Evolutionary conservation across 1,140 invertebrate genomes (phyloP), one percentile per base, ranked within the genome.

Genomic region (Tigriopus japonicus): DNA sequence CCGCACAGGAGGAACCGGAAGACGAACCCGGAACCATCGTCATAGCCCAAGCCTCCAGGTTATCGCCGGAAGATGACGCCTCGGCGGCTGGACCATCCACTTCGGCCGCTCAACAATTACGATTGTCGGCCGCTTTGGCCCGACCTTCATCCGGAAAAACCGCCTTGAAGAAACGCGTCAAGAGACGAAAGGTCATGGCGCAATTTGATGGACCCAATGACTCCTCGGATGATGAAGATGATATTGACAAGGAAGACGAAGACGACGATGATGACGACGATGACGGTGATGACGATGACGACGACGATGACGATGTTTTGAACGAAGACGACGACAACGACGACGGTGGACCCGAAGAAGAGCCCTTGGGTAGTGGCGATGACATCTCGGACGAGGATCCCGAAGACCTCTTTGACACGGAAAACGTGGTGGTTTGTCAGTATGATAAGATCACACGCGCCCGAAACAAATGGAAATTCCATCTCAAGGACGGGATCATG

Each of bases 401-500:
- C 0, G 78, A 81, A 63, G 92, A 94, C 76, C 67, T 97, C 68
- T 97, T 96, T 75, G 93, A 97, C 68, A 93, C 93, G 53, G 93
- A 97, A 64, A 96, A 98, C 78, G 91, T 98, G 59, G 90, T 98
- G 63, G 94, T 98, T 35, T 98, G 95, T 72, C 95, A 98, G 71
- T 98, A 97, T 77, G 94, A 98, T 74, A 98, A 98, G 78, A 87
- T 88, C 74, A 71, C 62, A 55, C 15, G 58, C 66, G 28, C 56
- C 1, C 23, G 94, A 68, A 96, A 95, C 70, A 94, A 94, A 72
- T 99, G 95, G 95, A 98, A 98, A 76, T 98, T 98, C 72, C 90
- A 94, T 74, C 76, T 99, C 58, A 99, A 98, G 77, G 94, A 98
- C 77, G 95, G 95, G 52, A 98, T 99, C 63, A 98, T 98, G 95